phyloP scores from a whole-genome alignment of 30 jellyfish, hydroid and myxozoan species.

The Pelagia noctiluca region DNA sequence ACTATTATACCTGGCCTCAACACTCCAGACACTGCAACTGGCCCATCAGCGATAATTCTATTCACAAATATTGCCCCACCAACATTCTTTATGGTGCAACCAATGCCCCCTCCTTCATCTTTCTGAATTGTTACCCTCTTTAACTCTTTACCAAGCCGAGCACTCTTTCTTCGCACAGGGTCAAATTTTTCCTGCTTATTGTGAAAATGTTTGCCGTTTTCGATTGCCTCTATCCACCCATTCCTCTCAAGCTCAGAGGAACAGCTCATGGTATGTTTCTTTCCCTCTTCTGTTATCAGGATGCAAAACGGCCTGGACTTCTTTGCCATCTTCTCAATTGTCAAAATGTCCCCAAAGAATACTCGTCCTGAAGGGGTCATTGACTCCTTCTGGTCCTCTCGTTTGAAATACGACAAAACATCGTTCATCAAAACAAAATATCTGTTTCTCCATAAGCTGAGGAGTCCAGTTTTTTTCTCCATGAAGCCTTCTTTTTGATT shows the following conservation, averaged over 20 bases:
- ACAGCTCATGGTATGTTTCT: conserved; percentile 81
- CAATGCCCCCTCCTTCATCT: conserved; percentile 93
- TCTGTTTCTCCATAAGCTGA: conserved; percentile 79
- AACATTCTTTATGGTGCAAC: conserved; percentile 91
- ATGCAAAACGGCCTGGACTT: conserved; percentile 81
- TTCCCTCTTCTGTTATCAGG: conserved; percentile 66
- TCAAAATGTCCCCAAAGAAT: conserved; percentile 71
- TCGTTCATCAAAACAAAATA: conserved; percentile 85
- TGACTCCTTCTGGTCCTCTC: conserved; percentile 83
- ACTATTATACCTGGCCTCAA: conserved; percentile 86
- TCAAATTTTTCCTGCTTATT: conserved; percentile 72
- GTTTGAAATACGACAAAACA: conserved; percentile 71
- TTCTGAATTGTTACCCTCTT: conserved; percentile 84
- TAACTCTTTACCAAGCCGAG: conserved; percentile 80
- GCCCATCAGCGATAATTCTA: conserved; percentile 94
- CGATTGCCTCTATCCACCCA: conserved; percentile 72
- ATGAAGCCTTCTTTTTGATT: conserved; percentile 81
- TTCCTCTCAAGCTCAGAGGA: conserved; percentile 78
- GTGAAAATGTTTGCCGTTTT: conserved; percentile 73
- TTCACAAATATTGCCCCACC: conserved; percentile 95
- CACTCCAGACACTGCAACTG: conserved; percentile 94
- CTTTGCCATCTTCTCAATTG: conserved; percentile 53
- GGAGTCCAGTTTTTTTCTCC: conserved; percentile 82
- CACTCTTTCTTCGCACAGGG: conserved; percentile 88
- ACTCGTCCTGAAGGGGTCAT: conserved; percentile 86